Evolutionary conservation across 2,113 vertebrate genomes (phyloP).

Genomic region (Forbesichthys agassizii): DNA sequence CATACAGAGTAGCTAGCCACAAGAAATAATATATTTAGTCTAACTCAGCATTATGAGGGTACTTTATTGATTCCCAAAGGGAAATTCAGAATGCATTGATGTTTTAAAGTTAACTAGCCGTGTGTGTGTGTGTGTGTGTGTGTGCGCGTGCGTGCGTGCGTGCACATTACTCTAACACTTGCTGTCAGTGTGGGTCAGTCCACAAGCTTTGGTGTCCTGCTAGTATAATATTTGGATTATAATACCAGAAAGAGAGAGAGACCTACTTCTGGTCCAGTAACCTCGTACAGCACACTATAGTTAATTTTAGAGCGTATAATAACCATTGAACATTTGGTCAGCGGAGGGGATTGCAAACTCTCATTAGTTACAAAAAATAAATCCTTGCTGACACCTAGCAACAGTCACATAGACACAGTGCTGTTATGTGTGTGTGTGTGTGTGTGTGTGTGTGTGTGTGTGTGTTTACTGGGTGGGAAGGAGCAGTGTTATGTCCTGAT

Average conservation of each 20-base stretch:
- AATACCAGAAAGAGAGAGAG: neutral
- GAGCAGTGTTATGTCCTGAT: neutral
- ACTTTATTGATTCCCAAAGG: too few species aligned
- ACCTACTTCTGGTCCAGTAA: neutral
- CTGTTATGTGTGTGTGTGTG: neutral
- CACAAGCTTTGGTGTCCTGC: neutral
- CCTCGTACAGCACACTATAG: neutral
- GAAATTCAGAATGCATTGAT: too few species aligned
- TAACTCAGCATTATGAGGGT: too few species aligned
- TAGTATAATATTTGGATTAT: neutral
- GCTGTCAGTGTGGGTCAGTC: neutral
- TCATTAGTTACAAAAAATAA: neutral
- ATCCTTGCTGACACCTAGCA: slow-evolving; percentile 10
- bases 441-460: slow-evolving; percentile 9
- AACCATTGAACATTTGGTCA: neutral
- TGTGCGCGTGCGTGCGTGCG: neutral
- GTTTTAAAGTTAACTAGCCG: neutral
- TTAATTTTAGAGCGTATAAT: too few species aligned
- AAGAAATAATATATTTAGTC: too few species aligned
- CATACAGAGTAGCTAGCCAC: too few species aligned
- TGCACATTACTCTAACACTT: neutral
- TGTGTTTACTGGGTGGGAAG: neutral
- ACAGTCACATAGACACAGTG: neutral
- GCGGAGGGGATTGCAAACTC: neutral
- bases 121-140: neutral